Evolutionary conservation across 2,113 vertebrate species (phyloP).

Genomic region (Python bivittatus): DNA sequence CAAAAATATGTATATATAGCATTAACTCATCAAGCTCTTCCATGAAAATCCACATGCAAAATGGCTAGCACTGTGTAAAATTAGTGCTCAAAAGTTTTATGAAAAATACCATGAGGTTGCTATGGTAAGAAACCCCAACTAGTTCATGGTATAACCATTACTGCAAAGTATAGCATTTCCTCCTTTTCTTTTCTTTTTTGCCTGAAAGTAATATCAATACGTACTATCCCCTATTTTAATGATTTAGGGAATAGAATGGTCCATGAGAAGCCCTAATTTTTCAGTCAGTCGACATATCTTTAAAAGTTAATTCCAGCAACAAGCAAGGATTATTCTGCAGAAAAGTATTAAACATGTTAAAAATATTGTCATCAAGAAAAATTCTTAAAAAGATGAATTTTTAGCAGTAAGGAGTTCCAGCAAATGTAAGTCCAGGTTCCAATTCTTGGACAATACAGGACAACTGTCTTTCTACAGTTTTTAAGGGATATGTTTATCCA

Average conservation of each 20-base stretch:
- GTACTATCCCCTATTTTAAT: not conserved
- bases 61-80: not conserved
- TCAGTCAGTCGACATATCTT: not conserved
- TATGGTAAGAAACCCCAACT: not conserved
- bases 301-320: not conserved
- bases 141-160: not conserved
- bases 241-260: not conserved
- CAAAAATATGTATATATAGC: not conserved
- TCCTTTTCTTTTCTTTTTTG: not conserved
- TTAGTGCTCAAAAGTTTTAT: not conserved
- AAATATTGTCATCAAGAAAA: not conserved
- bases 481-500: not conserved
- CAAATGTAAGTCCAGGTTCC: not conserved
- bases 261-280: not conserved
- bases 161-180: not conserved
- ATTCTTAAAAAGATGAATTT: not conserved
- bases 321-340: not conserved
- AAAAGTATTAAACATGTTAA: not conserved
- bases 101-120: not conserved
- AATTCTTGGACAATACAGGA: not conserved
- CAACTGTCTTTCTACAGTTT: not conserved
- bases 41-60: not conserved
- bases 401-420: not conserved
- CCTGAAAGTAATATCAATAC: not conserved
- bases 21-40: not conserved